phyloP scores from a whole-genome alignment of 2,888 invertebrate genomes.

The Habrosyne pyritoides region DNA sequence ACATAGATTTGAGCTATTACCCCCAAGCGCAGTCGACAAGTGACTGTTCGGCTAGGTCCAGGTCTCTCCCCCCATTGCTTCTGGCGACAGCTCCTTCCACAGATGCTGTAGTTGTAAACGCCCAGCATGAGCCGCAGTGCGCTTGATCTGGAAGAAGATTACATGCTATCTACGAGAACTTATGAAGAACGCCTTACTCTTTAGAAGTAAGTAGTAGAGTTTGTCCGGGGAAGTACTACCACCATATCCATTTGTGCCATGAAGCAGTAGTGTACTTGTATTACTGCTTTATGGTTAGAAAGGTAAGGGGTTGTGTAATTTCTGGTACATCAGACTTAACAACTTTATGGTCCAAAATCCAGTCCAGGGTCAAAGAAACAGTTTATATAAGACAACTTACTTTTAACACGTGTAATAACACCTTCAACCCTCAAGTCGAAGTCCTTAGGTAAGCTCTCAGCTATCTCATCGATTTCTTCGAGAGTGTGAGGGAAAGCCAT shows the following conservation, averaged over 20 bases:
- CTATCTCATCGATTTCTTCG: slow-evolving; percentile 33
- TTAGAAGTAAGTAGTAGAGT: no score
- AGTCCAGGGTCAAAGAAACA: no score
- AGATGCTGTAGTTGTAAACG: slow-evolving; percentile 48
- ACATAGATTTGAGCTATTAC: no score
- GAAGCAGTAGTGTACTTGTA: no score
- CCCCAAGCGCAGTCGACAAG: slow-evolving; percentile 62
- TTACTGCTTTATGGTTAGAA: no score
- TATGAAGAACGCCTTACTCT: no score
- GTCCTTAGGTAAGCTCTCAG: slow-evolving; percentile 40
- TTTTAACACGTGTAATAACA: slow-evolving; percentile 42
- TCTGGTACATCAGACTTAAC: no score
- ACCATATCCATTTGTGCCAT: no score
- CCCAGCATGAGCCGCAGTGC: slow-evolving; percentile 57
- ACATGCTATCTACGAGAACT: no score
- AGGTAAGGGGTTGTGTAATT: no score
- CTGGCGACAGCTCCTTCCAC: slow-evolving; percentile 53
- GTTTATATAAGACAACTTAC: slow-evolving; percentile 33
- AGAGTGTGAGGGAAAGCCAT: slow-evolving; percentile 40
- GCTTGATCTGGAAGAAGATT: slow-evolving; percentile 49
- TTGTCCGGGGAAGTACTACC: no score
- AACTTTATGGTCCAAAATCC: no score
- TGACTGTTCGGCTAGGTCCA: slow-evolving; percentile 59
- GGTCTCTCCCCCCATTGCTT: slow-evolving; percentile 39
- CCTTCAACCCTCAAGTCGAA: slow-evolving; percentile 54